These are phyloP conservation scores for Sebastes matsubarae DNA, from an alignment of 2,797 vertebrate species.

Conservation along the genomic window DNA sequence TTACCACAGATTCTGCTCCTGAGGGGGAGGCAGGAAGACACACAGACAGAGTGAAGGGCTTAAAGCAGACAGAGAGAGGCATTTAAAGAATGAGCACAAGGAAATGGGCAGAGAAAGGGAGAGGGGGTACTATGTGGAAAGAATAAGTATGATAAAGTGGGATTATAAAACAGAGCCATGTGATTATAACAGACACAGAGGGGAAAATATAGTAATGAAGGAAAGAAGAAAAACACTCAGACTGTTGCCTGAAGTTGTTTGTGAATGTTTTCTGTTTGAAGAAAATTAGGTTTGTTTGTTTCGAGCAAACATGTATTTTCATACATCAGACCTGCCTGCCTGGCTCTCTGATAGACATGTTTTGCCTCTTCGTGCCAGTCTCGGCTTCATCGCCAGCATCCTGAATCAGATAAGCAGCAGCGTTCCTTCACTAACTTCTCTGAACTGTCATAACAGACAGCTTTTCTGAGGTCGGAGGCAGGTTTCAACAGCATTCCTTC, in stretches of 20 bases:
- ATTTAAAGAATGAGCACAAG: constrained; percentile 52
- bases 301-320: constrained; percentile 44
- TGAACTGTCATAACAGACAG: constrained; percentile 24
- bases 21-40: constrained; percentile 50
- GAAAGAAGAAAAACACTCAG: constrained; percentile 21
- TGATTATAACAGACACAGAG: constrained; percentile 33
- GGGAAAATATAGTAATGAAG: constrained; percentile 17
- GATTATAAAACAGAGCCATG: constrained; percentile 50
- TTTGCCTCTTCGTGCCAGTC: constrained; percentile 52
- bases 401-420: constrained; percentile 48
- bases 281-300: constrained; percentile 43
- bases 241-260: constrained; percentile 27
- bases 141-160: constrained; percentile 46
- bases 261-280: constrained; percentile 20
- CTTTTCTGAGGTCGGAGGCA: constrained; percentile 2
- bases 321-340: constrained; percentile 23
- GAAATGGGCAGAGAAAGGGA: constrained; percentile 40
- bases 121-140: constrained; percentile 26
- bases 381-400: constrained; percentile 38
- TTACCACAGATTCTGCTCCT: constrained; percentile 68
- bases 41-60: constrained; percentile 48
- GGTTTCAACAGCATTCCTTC: background rate
- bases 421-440: constrained; percentile 28
- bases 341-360: constrained; percentile 56
- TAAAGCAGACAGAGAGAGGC: constrained; percentile 50